Percentiles rank a stretch among this genome's conserved stretches.
Evolutionary conservation across 1,140 invertebrate genomes (phyloP).

Genomic region (Hylaeus volcanicus): DNA sequence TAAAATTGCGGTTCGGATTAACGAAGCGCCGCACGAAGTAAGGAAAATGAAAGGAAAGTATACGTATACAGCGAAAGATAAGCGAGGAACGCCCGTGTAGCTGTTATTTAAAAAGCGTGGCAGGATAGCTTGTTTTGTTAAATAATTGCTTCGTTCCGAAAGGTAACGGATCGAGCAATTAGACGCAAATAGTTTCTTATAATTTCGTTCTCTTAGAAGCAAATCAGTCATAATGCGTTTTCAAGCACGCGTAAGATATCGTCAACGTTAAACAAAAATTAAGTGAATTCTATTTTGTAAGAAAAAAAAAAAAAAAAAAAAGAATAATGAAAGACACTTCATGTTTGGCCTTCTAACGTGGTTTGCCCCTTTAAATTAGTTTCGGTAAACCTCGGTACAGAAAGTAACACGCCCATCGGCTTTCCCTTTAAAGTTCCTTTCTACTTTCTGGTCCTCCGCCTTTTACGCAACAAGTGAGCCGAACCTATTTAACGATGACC

Average conservation of each 20-base stretch:
- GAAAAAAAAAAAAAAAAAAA: too few relatives aligned
- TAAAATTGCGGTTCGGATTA: background rate
- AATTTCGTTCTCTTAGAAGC: too few relatives aligned
- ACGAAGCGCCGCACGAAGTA: background rate
- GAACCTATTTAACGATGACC: slow-evolving; percentile 10
- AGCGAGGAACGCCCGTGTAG: background rate
- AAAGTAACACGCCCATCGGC: background rate
- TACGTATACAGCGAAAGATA: background rate
- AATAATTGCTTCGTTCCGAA: background rate
- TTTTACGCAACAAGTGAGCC: slow-evolving; percentile 35
- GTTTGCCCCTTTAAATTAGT: too few relatives aligned
- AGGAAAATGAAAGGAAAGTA: background rate
- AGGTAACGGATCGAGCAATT: background rate
- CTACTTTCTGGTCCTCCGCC: background rate
- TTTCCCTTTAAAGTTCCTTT: background rate
- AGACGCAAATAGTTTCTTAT: background rate
- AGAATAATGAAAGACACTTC: too few relatives aligned
- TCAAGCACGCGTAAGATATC: too few relatives aligned
- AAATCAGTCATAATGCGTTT: too few relatives aligned
- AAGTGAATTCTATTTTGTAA: too few relatives aligned
- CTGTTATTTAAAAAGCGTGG: slow-evolving; percentile 29
- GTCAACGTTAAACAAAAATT: too few relatives aligned
- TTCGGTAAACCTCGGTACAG: too few relatives aligned
- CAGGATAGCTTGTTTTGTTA: background rate
- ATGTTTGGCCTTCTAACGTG: too few relatives aligned